These are phyloP conservation scores for Styela plicata DNA, from an alignment of 23 tunicate species.

Conservation along the genomic window DNA sequence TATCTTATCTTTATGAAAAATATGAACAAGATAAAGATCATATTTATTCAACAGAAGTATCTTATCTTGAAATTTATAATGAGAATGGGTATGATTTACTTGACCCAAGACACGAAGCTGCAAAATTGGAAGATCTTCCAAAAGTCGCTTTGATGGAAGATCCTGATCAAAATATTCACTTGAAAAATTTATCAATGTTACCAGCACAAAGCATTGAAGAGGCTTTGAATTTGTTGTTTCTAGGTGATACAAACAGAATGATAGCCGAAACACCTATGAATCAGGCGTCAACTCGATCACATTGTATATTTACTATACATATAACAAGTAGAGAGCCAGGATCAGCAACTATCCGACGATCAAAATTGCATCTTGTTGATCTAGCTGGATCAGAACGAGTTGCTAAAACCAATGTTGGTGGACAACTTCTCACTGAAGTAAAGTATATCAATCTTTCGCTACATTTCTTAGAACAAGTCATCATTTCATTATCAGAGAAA, in stretches of 20 bases:
- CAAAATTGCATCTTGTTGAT: conserved; percentile 94
- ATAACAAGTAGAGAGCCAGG: conserved; percentile 94
- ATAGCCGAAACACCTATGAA: conserved; percentile 99
- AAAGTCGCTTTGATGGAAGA: conserved; percentile 97
- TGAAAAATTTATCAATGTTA: conserved; percentile 77
- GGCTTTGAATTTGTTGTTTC: conserved; percentile 89
- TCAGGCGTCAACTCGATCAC: conserved; percentile 97
- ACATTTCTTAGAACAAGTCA: conserved; percentile 93
- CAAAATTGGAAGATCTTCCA: conserved; percentile 91
- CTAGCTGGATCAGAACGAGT: conserved; percentile 98
- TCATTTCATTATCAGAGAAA: conserved; percentile 81
- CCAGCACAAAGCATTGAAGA: conserved; percentile 95
- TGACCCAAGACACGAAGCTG: conserved; percentile 92
- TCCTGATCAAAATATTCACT: conserved; percentile 82
- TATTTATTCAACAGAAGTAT: conserved; percentile 87
- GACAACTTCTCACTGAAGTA: conserved; percentile 87
- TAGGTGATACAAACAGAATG: conserved; percentile 99
- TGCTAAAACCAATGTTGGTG: conserved; percentile 79
- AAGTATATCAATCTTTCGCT: conserved; percentile 93
- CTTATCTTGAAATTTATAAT: conserved; percentile 96
- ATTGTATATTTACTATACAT: conserved; percentile 97
- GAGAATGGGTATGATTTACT: conserved; percentile 94
- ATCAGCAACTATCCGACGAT: conserved; percentile 79
- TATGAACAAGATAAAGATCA: conserved; percentile 81
- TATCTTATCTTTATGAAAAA: conserved; percentile 78